phyloP scores from a whole-genome alignment of 2,797 vertebrate species.

The Silurus aristotelis region DNA sequence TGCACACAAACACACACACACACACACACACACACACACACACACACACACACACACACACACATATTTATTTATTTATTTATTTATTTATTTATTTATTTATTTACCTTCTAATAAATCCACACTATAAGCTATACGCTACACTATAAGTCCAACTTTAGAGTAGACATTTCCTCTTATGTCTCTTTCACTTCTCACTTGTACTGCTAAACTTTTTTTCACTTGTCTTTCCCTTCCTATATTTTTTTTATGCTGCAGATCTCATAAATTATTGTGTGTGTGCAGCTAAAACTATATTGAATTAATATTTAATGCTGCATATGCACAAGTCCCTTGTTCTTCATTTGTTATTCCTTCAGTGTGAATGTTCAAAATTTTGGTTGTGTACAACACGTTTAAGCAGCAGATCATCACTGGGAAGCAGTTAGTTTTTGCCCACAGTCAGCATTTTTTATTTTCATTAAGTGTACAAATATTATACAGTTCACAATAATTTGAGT shows the following conservation, averaged over 20 bases:
- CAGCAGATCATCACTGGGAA: neutral
- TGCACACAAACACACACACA: neutral
- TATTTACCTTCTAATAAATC: too few relatives aligned
- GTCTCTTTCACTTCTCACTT: too few relatives aligned
- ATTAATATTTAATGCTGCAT: neutral
- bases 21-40: too few relatives aligned
- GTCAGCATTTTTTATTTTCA: neutral
- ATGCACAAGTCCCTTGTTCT: neutral
- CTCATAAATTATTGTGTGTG: too few relatives aligned
- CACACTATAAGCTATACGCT: too few relatives aligned
- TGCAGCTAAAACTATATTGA: neutral
- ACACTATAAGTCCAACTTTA: too few relatives aligned
- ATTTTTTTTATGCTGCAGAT: too few relatives aligned
- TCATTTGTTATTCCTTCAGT: neutral
- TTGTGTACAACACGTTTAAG: neutral
- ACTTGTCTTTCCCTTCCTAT: too few relatives aligned
- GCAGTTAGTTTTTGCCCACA: neutral
- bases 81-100: too few relatives aligned
- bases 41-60: neutral
- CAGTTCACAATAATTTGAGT: neutral
- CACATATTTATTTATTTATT: neutral
- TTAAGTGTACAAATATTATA: neutral
- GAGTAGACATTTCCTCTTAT: too few relatives aligned
- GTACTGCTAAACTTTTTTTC: too few relatives aligned
- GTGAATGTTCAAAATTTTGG: neutral